Base-by-base conservation (phyloP, 2,113 vertebrate genomes). In the Atlantisia rogersi region DNA sequence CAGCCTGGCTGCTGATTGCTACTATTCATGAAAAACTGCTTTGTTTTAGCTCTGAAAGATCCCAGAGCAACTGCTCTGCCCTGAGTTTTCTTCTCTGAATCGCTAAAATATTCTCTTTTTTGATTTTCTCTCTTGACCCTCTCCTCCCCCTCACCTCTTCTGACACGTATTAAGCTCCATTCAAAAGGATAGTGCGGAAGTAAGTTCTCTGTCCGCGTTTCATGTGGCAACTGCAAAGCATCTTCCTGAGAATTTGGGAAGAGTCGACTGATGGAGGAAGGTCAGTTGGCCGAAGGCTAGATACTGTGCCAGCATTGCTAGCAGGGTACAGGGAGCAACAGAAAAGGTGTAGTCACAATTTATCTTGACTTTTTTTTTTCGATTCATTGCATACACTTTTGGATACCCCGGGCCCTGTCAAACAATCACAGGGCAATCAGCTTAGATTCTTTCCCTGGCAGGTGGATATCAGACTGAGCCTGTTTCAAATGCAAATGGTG, bases 1-100 rank as follows among this genome's bases (percentile, higher is more conserved):
- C 35, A 69, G 37, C 28, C 82, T 55, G 28, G 25, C 74, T 79
- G 78, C 93, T 96, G 95, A 93, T 91, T 88, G 87, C 48, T 50
- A 3, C 70, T 88, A 55, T 94, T 95, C 70, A 39, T 70, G 67
- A 92, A 62, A 93, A 93, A 40, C 46, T 63, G 26, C 48, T 95
- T 94, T 95, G 83, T 76, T 96, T 91, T 80, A 85, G 67, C 68
- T 88, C 65, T 89, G 67, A 85, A 87, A 80, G 74, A 73, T 69
- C 28, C 44, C 67, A 74, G 67, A 69, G 50, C 64, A 84, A 59
- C 56, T 71, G 48, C 52, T 94, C 58, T 89, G 44, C 58, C 53
- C 46, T 25, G 48, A 76, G 21, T 77, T 90, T 82, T 42, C 62
- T 63, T 3, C 2, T 88, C 65, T 82, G 84, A 89, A 67, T 70